Evolutionary conservation across 2,888 invertebrate genomes (phyloP), one percentile per base, ranked within the genome.

Genomic region (Eupithecia dodoneata): DNA sequence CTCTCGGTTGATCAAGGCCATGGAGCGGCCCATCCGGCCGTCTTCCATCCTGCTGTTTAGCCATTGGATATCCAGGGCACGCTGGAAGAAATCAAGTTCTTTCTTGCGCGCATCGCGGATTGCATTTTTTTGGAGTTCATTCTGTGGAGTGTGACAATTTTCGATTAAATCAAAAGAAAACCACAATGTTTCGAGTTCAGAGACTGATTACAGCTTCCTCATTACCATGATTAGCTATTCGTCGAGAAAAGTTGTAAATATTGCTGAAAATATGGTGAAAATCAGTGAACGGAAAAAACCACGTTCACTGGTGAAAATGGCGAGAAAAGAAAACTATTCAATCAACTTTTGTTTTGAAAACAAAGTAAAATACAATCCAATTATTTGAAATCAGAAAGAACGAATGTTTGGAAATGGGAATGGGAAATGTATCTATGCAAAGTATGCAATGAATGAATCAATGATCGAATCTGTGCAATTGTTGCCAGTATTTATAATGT

Each of bases 21-120:
- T 86, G 69, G 90, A 90, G 2, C 93, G 89, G 9, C 92, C 91
- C 91, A 93, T 94, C n/a, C 91, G 85, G 63, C 93, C 92, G 63
- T 93, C 92, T 49, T 92, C 92, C 93, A 94, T 94, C 0, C 94
- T 91, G 74, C 87, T 92, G 85, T 94, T 91, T 52, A 95, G 82
- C 94, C 94, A 94, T 85, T 94, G 90, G 44, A 92, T 87, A 76
- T 94, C 94, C 79, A 91, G 76, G 0, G 92, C 92, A 41, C 92
- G 86, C 82, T 94, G 94, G 79, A 81, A 93, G 0, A 80, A 80
- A 67, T 91, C 90, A 84, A 91, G 76, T 80, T 93, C 94, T 63
- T 87, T 86, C 2, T 87, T 87, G 15, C 93, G 90, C 2, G 86
- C 88, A n/a, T 81, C 80, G 0, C 81, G 78, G 12, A 92, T 78